Evolutionary conservation across 2,888 invertebrate species (phyloP).

Genomic region (Boloria selene): DNA sequence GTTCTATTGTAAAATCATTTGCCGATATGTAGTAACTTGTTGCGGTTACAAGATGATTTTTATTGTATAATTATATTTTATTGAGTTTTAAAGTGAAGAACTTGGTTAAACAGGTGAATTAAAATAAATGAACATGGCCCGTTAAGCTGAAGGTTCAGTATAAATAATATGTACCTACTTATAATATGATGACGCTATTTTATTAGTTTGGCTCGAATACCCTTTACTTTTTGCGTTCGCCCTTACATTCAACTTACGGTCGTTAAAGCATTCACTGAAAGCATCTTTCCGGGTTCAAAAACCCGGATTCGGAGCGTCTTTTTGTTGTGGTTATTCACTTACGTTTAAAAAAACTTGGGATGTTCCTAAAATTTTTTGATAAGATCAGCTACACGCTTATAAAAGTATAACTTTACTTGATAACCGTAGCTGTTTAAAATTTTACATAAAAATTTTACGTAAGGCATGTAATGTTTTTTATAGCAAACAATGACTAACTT

Average conservation of each 20-base stretch:
- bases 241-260: slow-evolving; percentile 20
- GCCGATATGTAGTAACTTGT: slow-evolving; percentile 19
- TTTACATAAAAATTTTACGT: too few relatives aligned
- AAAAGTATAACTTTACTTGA: not conserved
- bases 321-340: slow-evolving; percentile 38
- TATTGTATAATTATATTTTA: not conserved
- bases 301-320: slow-evolving; percentile 59
- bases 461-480: too few relatives aligned
- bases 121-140: too few relatives aligned
- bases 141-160: too few relatives aligned
- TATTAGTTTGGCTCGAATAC: not conserved
- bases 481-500: too few relatives aligned
- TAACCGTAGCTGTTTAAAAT: not conserved
- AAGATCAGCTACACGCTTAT: not conserved
- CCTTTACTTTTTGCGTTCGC: slow-evolving; percentile 14
- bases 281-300: slow-evolving; percentile 53
- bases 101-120: not conserved
- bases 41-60: not conserved
- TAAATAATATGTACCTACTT: not conserved
- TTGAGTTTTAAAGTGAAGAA: not conserved
- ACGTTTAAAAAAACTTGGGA: slow-evolving; percentile 15
- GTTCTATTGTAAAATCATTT: slow-evolving; percentile 28
- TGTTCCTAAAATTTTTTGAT: slow-evolving; percentile 2
- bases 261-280: slow-evolving; percentile 20
- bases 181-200: not conserved